A percentile compares a stretch with the other conserved stretches of the same genome.
Conservation (phyloP, 92 coral and sea anemone genomes). For the Zoanthus sociatus region DNA sequence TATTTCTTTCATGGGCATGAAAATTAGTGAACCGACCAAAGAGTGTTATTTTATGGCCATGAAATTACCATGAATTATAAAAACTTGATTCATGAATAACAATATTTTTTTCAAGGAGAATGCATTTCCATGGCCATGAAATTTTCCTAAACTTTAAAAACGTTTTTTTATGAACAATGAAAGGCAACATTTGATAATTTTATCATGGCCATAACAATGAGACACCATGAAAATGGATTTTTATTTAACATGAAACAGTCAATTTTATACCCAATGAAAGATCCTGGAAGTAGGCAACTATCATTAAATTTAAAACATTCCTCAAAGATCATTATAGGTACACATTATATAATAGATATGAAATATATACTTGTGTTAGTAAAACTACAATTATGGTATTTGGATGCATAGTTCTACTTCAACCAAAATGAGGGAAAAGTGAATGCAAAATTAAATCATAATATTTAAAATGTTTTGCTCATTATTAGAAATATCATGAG, state of each 20-base stretch:
- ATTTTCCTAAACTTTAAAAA: background rate
- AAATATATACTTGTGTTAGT: background rate
- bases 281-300: background rate
- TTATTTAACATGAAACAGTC: slow-evolving; percentile 11
- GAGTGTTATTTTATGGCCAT: no score
- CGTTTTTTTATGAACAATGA: background rate
- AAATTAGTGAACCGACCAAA: background rate
- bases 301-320: background rate
- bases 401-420: background rate
- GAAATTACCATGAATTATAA: no score
- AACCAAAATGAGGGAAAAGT: background rate
- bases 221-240: background rate
- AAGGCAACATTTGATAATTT: background rate
- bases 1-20: background rate
- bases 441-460: background rate
- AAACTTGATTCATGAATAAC: no score
- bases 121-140: slow-evolving; percentile 3
- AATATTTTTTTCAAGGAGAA: no score
- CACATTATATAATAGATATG: background rate
- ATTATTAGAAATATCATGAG: background rate
- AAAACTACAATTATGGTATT: background rate
- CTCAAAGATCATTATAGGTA: background rate
- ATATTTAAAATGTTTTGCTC: background rate
- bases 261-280: background rate
- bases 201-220: slow-evolving; percentile 10